A percentile compares a stretch with the other conserved stretches of the same genome.
phyloP scores from a whole-genome alignment of 2,113 vertebrate species.

The Rhinoptilus africanus region DNA sequence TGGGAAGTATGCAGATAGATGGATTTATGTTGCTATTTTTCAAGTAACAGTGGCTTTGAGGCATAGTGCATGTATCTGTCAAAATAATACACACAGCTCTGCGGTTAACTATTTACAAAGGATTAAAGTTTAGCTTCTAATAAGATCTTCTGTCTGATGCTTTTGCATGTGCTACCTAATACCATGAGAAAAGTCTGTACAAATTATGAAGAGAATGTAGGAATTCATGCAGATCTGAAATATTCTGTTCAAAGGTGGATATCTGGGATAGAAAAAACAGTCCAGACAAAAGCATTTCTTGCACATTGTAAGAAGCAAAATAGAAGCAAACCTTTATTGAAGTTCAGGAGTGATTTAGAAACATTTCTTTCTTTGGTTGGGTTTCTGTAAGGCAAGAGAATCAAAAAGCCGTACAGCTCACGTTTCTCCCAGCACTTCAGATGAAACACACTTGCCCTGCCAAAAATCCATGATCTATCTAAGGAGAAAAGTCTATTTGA shows the following conservation, averaged over 20 bases:
- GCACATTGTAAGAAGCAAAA: not conserved
- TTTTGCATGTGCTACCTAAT: conserved; percentile 18
- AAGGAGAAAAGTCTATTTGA: not conserved
- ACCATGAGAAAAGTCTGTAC: not conserved
- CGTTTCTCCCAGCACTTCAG: not conserved
- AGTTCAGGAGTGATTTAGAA: not conserved
- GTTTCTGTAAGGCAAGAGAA: not conserved
- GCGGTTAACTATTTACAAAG: conserved; percentile 46
- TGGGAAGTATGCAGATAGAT: not conserved
- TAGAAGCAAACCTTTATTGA: not conserved
- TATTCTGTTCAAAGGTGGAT: not conserved
- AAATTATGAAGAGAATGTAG: not conserved
- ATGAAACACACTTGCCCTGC: not conserved
- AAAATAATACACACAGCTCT: conserved; percentile 19
- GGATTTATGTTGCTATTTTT: conserved; percentile 39
- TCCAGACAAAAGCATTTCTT: conserved; percentile 1
- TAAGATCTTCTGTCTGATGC: conserved; percentile 36
- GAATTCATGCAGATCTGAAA: conserved; percentile 16
- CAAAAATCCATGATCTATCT: not conserved
- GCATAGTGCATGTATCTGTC: not conserved
- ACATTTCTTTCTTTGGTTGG: not conserved
- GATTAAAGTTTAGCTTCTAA: conserved; percentile 50
- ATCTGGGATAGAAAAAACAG: not conserved
- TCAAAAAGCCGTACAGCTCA: not conserved
- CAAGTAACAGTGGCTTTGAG: conserved; percentile 15